Evolutionary conservation across 2,113 vertebrate genomes (phyloP).

Genomic region (Seriola dumerili): DNA sequence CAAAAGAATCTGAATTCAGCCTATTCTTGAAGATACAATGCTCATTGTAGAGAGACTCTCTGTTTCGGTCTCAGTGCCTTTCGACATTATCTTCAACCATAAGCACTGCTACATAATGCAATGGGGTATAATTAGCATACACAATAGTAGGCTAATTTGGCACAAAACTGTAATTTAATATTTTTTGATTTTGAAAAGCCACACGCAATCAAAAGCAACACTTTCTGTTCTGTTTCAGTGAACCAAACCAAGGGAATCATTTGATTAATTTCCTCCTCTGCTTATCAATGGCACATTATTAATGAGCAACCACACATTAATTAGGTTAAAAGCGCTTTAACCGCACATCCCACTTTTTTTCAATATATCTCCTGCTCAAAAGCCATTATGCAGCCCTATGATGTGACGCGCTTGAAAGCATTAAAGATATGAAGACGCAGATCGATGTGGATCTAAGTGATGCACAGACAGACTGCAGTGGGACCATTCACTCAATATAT

Average conservation of each 20-base stretch:
- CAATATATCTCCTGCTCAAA: neutral
- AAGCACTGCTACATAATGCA: neutral
- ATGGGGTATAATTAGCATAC: neutral
- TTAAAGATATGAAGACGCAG: neutral
- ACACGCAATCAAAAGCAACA: neutral
- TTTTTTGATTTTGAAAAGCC: neutral
- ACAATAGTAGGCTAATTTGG: neutral
- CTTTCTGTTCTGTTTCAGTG: neutral
- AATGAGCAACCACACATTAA: neutral
- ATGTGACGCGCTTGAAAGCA: neutral
- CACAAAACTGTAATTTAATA: neutral
- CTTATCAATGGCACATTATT: constrained; percentile 2
- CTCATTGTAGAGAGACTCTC: neutral
- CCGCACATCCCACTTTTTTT: neutral
- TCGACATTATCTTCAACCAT: neutral
- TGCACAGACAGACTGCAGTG: neutral
- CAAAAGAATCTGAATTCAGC: neutral
- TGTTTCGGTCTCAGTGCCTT: neutral
- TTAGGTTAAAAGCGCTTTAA: neutral
- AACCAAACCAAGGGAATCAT: neutral
- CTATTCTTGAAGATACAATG: neutral
- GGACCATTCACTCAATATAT: neutral
- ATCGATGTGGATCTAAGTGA: neutral
- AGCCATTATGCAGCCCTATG: neutral
- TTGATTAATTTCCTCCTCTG: neutral